Conservation (phyloP, 2,113 vertebrate species). For the Apeltes quadracus region DNA sequence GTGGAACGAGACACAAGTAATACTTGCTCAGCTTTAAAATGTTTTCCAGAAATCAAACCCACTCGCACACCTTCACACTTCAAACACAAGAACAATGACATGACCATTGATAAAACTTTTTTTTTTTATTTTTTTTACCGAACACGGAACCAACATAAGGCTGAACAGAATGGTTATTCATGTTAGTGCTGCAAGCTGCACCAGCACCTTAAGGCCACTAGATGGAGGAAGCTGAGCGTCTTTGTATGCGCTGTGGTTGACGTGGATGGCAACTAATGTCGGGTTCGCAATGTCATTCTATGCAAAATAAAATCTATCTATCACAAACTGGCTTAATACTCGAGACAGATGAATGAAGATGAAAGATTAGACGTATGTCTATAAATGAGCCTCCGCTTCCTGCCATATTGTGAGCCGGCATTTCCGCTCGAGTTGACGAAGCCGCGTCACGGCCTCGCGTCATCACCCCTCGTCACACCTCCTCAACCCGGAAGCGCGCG, state of each 20-base stretch:
- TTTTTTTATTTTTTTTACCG: too few relatives aligned
- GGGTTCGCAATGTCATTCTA: background rate
- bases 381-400: slow-evolving; percentile 53
- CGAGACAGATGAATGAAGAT: too few relatives aligned
- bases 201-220: slow-evolving; percentile 17
- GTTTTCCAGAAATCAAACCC: background rate
- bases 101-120: background rate
- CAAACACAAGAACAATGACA: background rate
- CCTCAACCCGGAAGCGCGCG: background rate
- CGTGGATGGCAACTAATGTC: background rate
- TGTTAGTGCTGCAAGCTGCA: background rate
- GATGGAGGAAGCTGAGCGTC: slow-evolving; percentile 42
- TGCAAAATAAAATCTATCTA: background rate
- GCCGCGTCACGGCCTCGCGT: background rate
- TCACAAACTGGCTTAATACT: background rate
- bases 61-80: background rate
- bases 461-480: too few relatives aligned
- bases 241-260: background rate
- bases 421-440: slow-evolving; percentile 32
- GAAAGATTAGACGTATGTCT: too few relatives aligned
- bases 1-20: background rate
- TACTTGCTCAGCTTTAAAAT: background rate
- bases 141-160: background rate
- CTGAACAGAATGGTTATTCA: background rate
- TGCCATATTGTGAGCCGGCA: slow-evolving; percentile 63